Percentiles rank a stretch among this genome's conserved stretches.
phyloP scores from a whole-genome alignment of 2,888 invertebrate genomes.

The Macrosoma leucophasiata region DNA sequence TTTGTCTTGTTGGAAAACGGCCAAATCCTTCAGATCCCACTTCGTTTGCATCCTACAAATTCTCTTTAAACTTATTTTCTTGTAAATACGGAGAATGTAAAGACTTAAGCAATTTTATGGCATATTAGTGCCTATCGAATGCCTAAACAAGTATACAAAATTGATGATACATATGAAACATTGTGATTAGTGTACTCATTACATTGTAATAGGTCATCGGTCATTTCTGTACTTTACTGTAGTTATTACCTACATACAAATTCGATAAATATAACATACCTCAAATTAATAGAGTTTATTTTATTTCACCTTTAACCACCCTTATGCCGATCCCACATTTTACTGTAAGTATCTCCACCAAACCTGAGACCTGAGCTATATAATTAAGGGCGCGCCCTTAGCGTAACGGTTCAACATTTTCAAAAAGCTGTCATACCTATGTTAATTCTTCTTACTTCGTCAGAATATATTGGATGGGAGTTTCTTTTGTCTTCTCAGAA shows the following conservation, averaged over 20 bases:
- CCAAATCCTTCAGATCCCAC: slow-evolving; percentile 11
- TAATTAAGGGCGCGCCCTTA: too few species aligned
- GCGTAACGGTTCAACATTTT: too few species aligned
- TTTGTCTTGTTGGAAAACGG: slow-evolving; percentile 16
- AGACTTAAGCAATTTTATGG: slow-evolving; percentile 60
- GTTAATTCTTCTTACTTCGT: too few species aligned
- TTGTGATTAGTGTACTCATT: slow-evolving; percentile 66
- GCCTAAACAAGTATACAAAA: slow-evolving; percentile 70
- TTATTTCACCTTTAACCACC: slow-evolving; percentile 18
- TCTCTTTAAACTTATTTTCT: slow-evolving; percentile 36
- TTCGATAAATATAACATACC: slow-evolving; percentile 75
- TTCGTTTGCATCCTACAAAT: slow-evolving; percentile 12
- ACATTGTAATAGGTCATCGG: slow-evolving; percentile 67
- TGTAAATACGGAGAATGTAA: slow-evolving; percentile 71
- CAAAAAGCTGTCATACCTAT: too few species aligned
- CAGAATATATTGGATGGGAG: too few species aligned
- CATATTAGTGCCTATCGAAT: slow-evolving; percentile 63
- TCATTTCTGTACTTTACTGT: slow-evolving; percentile 73
- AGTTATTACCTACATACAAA: slow-evolving; percentile 74
- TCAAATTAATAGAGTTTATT: slow-evolving; percentile 57
- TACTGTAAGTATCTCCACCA: too few species aligned
- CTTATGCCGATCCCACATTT: too few species aligned
- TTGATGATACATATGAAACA: slow-evolving; percentile 68
- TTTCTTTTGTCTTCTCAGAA: too few species aligned
- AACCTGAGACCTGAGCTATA: too few species aligned